Evolutionary conservation across 2,797 vertebrate species (phyloP).

Genomic region (Phoxinus dragarum): DNA sequence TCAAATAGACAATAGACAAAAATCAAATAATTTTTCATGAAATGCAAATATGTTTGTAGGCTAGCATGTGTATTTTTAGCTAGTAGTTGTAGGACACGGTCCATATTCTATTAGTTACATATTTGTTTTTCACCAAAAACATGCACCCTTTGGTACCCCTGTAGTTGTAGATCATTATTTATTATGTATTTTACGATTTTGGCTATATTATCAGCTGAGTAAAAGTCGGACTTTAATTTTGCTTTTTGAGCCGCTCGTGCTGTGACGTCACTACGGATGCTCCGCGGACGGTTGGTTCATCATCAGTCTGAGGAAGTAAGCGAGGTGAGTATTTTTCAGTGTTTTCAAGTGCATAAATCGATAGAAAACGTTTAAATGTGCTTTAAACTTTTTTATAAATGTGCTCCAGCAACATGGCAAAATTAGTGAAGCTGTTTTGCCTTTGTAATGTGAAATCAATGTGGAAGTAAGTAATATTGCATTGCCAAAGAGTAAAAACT

Average conservation of each 20-base stretch:
- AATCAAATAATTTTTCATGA: not conserved
- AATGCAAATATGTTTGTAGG: not conserved
- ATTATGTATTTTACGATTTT: not conserved
- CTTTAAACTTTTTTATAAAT: not conserved
- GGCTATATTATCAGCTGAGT: not conserved
- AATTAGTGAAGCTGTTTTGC: not conserved
- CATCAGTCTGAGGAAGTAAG: not conserved
- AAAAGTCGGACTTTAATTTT: slow-evolving; percentile 1
- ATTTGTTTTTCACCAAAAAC: not conserved
- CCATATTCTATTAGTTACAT: not conserved
- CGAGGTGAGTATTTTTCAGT: not conserved
- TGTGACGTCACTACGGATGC: slow-evolving; percentile 13
- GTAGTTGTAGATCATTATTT: not conserved
- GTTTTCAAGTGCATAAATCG: not conserved
- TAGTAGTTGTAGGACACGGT: not conserved
- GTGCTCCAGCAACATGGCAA: not conserved
- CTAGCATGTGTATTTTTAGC: not conserved
- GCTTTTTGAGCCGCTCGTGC: not conserved
- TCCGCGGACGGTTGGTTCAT: not conserved
- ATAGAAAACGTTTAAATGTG: not conserved
- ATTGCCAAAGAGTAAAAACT: not conserved
- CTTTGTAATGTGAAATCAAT: not conserved
- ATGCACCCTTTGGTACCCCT: not conserved
- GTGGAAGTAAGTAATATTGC: not conserved
- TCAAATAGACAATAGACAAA: no score